A percentile compares a stretch with the other conserved stretches of the same genome.
Evolutionary conservation across 2,888 invertebrate species (phyloP).

Genomic region (Caenorhabditis becei): DNA sequence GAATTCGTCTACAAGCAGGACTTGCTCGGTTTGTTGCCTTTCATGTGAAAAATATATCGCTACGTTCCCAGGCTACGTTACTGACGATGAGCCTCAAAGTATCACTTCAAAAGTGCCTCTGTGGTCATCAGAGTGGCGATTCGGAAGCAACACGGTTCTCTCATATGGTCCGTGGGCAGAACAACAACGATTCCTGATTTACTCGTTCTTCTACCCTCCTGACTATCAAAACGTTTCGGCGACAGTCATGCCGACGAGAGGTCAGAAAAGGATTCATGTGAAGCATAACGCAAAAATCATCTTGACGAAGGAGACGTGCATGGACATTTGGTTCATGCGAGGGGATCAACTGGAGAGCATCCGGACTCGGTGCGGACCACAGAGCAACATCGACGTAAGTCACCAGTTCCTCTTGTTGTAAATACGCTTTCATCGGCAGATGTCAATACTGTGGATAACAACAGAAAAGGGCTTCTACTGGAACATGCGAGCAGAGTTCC

Average conservation of each 20-base stretch:
- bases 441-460: constrained; percentile 96
- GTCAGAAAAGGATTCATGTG: constrained; percentile 71
- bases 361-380: constrained; percentile 94
- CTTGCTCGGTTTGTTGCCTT: constrained; percentile 88
- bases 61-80: constrained; percentile 54
- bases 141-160: constrained; percentile 95
- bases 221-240: constrained; percentile 70
- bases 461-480: constrained; percentile 91
- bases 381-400: constrained; percentile 91
- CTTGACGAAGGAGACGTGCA: constrained; percentile 92
- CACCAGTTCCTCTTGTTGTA: not conserved
- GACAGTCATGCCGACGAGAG: constrained; percentile 66
- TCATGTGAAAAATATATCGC: not conserved
- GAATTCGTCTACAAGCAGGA: constrained; percentile 98
- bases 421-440: constrained; percentile 81
- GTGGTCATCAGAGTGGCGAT: constrained; percentile 83
- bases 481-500: constrained; percentile 54
- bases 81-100: constrained; percentile 64
- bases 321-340: constrained; percentile 96
- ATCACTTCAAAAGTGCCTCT: constrained; percentile 70
- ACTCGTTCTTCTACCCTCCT: constrained; percentile 94
- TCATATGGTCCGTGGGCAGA: constrained; percentile 99
- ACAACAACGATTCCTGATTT: constrained; percentile 94
- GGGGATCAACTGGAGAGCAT: constrained; percentile 93
- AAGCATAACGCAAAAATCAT: constrained; percentile 87